A percentile compares a stretch with the other conserved stretches of the same genome.
These are phyloP conservation scores for Tautogolabrus adspersus DNA, from an alignment of 2,113 vertebrate genomes.

Conservation along the genomic window DNA sequence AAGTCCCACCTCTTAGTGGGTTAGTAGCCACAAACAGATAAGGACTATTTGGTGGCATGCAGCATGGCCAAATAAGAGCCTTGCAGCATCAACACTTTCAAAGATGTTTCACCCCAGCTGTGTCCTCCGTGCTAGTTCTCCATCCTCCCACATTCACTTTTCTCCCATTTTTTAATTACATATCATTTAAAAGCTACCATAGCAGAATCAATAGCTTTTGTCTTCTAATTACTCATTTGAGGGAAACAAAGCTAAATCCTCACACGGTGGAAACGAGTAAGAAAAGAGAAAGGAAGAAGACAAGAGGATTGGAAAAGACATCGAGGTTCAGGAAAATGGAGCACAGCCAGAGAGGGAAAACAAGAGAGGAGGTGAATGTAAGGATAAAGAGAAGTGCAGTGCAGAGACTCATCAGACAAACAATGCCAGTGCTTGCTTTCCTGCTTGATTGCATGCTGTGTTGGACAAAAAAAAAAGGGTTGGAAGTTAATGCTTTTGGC, in stretches of 20 bases:
- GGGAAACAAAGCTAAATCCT: conserved; percentile 52
- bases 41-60: no score
- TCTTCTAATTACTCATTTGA: conserved; percentile 58
- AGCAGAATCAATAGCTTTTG: conserved; percentile 32
- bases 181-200: conserved; percentile 17
- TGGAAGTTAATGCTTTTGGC: conserved; percentile 77
- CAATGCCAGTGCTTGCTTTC: conserved; percentile 59
- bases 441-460: conserved; percentile 70
- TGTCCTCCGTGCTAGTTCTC: conserved; percentile 3
- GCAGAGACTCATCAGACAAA: conserved; percentile 64
- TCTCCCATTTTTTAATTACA: neutral
- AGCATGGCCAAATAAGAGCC: neutral
- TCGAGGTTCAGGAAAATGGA: neutral
- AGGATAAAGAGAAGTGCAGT: conserved; percentile 29
- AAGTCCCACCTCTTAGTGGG: no score
- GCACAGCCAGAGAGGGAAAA: neutral
- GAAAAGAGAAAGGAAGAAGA: neutral
- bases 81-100: neutral
- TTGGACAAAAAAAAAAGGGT: conserved; percentile 51
- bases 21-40: no score
- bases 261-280: neutral
- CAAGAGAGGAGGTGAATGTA: neutral
- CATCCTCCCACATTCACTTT: neutral
- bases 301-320: neutral
- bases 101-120: neutral